Conservation (phyloP, 64 coral and sea anemone species). For the Dendronephthya gigantea region DNA sequence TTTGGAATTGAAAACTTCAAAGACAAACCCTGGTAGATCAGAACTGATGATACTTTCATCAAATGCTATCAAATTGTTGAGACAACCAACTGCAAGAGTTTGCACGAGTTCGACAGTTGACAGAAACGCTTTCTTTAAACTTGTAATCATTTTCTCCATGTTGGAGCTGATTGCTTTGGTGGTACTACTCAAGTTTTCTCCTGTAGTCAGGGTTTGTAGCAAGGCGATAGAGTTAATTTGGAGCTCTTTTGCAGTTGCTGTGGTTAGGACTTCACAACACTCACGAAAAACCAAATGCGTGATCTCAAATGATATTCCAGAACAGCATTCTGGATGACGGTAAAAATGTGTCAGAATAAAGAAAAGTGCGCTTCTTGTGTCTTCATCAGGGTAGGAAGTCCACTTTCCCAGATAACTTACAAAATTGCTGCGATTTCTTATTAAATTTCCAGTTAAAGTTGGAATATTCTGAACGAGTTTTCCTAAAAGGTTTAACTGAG, state of each 20-base stretch:
- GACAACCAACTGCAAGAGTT: not conserved
- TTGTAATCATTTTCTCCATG: not conserved
- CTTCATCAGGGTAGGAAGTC: not conserved
- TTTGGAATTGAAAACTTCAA: not conserved
- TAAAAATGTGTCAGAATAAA: not conserved
- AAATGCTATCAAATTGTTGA: not conserved
- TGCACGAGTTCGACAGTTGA: not conserved
- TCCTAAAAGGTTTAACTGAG: not conserved
- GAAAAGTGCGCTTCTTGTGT: not conserved
- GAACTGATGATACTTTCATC: not conserved
- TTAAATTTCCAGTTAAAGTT: not conserved
- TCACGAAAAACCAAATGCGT: not conserved
- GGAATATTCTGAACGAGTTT: not conserved
- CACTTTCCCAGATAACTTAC: not conserved
- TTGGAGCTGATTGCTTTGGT: not conserved
- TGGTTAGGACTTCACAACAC: not conserved
- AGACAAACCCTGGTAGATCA: not conserved
- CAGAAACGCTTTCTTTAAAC: constrained; percentile 10
- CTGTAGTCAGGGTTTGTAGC: not conserved
- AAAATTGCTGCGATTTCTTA: not conserved
- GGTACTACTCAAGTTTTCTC: not conserved
- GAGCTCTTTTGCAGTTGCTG: not conserved
- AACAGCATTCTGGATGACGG: not conserved
- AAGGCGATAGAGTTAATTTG: not conserved
- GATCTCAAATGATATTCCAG: not conserved